Evolutionary conservation across 2,113 vertebrate genomes (phyloP), one percentile per base, ranked within the genome.

Genomic region (Tauraco erythrolophus): DNA sequence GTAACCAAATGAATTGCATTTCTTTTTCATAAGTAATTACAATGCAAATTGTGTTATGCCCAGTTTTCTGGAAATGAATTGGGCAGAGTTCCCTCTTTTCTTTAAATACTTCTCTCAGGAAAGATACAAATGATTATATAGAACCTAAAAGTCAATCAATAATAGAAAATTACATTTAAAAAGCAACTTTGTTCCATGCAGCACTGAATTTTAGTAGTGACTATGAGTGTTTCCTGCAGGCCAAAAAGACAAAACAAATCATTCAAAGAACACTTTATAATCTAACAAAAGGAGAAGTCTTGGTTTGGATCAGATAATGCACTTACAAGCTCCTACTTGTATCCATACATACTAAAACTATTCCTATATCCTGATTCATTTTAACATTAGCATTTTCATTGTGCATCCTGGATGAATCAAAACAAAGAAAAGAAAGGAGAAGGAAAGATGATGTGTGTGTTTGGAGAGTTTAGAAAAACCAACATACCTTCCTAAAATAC

Each of bases 1-100:
- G 93, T 71, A 97, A 89, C 46, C 33, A 97, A 98, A 96, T 95
- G 84, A 97, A 97, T 97, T 96, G 51, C 88, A 83, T 96, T 97
- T 92, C 81, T 81, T 83, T 94, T 94, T 95, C 46, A 84, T 93
- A 96, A 94, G 93, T 95, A 96, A 98, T 98, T 98, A 95, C 25
- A 96, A 97, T 98, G 96, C 60, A 98, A 98, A 98, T 97, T 94
- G 69, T 28, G 28, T 92, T 98, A 80, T 91, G 84, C 65, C 14
- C 57, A 77, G 46, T 93, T 97, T 97, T 94, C 87, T 93, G 91
- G 80, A 97, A 98, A 96, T 94, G 43, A 96, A 92, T 92, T 84
- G 79, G 46, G 23, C 5, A 48, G 53, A 94, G 30, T 18, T 88
- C 21, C 83, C 57, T 78, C 50, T 68, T 25, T 48, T 84, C 25